These are phyloP conservation scores for Salticus scenicus DNA, from an alignment of 2,888 invertebrate species.

Conservation along the genomic window DNA sequence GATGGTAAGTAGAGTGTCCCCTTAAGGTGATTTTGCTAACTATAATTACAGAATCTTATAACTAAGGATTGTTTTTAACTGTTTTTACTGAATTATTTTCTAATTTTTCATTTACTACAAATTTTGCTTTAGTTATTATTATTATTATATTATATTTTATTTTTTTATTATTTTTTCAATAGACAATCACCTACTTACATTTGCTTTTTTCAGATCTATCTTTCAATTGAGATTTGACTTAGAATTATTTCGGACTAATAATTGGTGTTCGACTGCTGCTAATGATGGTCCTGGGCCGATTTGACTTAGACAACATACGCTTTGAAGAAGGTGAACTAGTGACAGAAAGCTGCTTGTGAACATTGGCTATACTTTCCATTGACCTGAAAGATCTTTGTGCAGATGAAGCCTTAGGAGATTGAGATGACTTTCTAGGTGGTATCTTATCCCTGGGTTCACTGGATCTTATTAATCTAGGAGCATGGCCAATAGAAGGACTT, in stretches of 20 bases:
- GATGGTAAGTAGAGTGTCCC: no score
- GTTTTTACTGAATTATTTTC: neutral
- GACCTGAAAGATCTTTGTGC: conserved; percentile 48
- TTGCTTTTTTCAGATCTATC: neutral
- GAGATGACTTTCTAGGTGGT: conserved; percentile 35
- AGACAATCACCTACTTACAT: neutral
- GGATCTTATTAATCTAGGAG: conserved; percentile 32
- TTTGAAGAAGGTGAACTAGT: conserved; percentile 21
- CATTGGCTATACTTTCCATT: conserved; percentile 41
- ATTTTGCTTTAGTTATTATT: neutral
- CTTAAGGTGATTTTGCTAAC: no score
- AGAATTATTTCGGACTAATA: conserved; percentile 36
- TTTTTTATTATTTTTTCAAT: neutral
- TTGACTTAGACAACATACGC: conserved; percentile 29
- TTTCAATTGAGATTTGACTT: neutral
- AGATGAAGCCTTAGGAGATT: conserved; percentile 37
- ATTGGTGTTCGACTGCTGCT: conserved; percentile 29
- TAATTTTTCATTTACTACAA: neutral
- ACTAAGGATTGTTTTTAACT: neutral
- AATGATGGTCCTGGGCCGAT: conserved; percentile 37
- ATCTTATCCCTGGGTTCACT: conserved; percentile 50
- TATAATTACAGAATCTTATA: no score
- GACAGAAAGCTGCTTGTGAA: conserved; percentile 39
- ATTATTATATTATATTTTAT: neutral
- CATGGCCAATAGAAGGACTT: conserved; percentile 54